Evolutionary conservation across 37 sponge, comb jelly and placozoan species (phyloP).

Genomic region (Oscarella lobularis): DNA sequence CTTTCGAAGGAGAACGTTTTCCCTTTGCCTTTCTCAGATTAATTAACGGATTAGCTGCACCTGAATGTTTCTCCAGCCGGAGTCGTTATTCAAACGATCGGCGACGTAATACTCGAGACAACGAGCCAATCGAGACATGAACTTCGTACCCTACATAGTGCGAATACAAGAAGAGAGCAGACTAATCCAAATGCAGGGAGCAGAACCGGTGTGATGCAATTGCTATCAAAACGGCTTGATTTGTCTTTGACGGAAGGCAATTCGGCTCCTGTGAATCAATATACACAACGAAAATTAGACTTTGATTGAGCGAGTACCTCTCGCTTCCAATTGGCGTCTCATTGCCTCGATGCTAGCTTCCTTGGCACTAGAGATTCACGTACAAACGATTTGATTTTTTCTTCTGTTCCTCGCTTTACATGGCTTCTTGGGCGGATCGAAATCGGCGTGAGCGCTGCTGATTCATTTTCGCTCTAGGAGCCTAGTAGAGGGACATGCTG

Average conservation of each 20-base stretch:
- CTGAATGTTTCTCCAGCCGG: constrained; percentile 81
- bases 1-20: no score
- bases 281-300: background rate
- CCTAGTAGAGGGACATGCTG: constrained; percentile 31
- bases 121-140: constrained; percentile 81
- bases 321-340: constrained; percentile 32
- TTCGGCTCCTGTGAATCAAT: constrained; percentile 17
- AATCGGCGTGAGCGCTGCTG: constrained; percentile 95
- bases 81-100: constrained; percentile 79
- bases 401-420: constrained; percentile 74
- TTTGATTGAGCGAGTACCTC: constrained; percentile 16
- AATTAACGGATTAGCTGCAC: constrained; percentile 6
- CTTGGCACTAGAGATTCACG: constrained; percentile 38
- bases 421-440: constrained; percentile 75
- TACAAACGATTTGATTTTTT: background rate
- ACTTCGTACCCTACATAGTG: constrained; percentile 60
- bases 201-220: constrained; percentile 93
- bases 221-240: constrained; percentile 83
- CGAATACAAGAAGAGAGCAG: background rate
- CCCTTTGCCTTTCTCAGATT: no score
- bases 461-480: constrained; percentile 99
- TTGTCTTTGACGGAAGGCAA: constrained; percentile 76
- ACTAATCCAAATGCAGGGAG: no score
- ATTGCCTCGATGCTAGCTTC: constrained; percentile 42
- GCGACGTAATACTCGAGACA: constrained; percentile 86